phyloP scores from a whole-genome alignment of 2,888 invertebrate species.

The Copidosoma aretas region DNA sequence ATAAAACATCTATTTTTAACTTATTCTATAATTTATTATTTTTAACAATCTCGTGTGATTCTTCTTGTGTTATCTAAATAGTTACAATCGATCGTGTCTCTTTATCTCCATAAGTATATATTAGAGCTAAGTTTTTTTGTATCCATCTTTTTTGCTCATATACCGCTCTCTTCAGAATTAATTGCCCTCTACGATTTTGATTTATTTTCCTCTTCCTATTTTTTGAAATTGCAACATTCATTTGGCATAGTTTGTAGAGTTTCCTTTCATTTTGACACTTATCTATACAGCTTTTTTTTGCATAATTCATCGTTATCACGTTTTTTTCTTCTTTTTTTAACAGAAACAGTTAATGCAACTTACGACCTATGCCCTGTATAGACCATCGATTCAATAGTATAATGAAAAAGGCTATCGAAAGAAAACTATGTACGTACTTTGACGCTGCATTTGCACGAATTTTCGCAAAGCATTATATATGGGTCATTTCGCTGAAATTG shows the following conservation, averaged over 20 bases:
- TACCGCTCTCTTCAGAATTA: slow-evolving; percentile 3
- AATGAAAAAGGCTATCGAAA: slow-evolving; percentile 56
- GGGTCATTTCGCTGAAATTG: no score
- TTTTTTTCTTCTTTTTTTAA: slow-evolving; percentile 11
- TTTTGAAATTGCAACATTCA: slow-evolving; percentile 35
- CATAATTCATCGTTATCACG: slow-evolving; percentile 26
- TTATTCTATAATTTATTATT: slow-evolving; percentile 55
- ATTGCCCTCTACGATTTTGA: slow-evolving; percentile 38
- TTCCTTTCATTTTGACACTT: slow-evolving; percentile 11
- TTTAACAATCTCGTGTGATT: slow-evolving; percentile 49
- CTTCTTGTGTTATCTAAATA: slow-evolving; percentile 41
- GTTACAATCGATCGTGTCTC: slow-evolving; percentile 12
- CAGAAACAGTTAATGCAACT: slow-evolving; percentile 43
- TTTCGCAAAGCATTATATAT: slow-evolving; percentile 10
- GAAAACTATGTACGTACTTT: slow-evolving; percentile 45
- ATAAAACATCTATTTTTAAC: slow-evolving; percentile 31
- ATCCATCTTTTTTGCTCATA: slow-evolving; percentile 13
- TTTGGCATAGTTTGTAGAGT: slow-evolving; percentile 25
- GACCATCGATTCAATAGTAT: slow-evolving; percentile 53
- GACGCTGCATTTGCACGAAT: slow-evolving; percentile 36
- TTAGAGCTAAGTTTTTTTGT: slow-evolving; percentile 1
- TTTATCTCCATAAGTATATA: slow-evolving; percentile 30
- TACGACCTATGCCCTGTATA: slow-evolving; percentile 62
- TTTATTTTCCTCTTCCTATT: slow-evolving; percentile 30
- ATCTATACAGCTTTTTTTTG: slow-evolving; percentile 21